Evolutionary conservation across 2,797 vertebrate species (phyloP).

Genomic region (Octomys mimax): DNA sequence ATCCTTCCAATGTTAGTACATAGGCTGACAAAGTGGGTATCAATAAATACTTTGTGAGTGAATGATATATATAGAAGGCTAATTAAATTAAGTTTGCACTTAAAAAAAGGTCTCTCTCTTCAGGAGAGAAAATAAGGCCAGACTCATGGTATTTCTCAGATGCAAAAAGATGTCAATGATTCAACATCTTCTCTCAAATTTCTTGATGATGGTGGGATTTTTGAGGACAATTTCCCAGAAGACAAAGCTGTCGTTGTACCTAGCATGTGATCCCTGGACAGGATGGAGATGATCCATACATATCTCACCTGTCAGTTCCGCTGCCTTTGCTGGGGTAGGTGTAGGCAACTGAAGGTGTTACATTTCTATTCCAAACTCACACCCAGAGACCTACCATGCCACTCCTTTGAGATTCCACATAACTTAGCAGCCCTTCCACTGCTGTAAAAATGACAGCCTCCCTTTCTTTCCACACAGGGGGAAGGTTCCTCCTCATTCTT

Average conservation of each 20-base stretch:
- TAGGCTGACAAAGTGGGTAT: neutral
- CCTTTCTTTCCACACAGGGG: constrained; percentile 75
- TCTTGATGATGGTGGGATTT: constrained; percentile 47
- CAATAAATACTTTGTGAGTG: neutral
- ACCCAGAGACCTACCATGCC: constrained; percentile 37
- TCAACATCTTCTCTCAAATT: constrained; percentile 37
- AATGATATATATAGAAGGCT: neutral
- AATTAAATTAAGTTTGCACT: neutral
- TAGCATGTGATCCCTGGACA: constrained; percentile 4
- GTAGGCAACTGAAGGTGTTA: neutral
- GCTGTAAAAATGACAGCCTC: constrained; percentile 76
- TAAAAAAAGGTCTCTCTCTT: constrained; percentile 22
- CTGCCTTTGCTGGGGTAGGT: neutral
- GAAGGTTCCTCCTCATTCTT: constrained; percentile 79
- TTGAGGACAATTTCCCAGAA: constrained; percentile 27
- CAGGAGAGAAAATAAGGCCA: neutral
- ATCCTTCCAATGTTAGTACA: neutral
- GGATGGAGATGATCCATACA: neutral
- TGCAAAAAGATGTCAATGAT: constrained; percentile 18
- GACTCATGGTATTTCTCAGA: neutral
- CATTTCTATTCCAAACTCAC: neutral
- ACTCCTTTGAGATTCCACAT: neutral
- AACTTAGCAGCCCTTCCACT: constrained; percentile 51
- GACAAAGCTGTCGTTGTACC: neutral
- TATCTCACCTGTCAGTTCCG: neutral